Evolutionary conservation across 2,888 invertebrate genomes (phyloP).

Genomic region (Ophioninae sp.): DNA sequence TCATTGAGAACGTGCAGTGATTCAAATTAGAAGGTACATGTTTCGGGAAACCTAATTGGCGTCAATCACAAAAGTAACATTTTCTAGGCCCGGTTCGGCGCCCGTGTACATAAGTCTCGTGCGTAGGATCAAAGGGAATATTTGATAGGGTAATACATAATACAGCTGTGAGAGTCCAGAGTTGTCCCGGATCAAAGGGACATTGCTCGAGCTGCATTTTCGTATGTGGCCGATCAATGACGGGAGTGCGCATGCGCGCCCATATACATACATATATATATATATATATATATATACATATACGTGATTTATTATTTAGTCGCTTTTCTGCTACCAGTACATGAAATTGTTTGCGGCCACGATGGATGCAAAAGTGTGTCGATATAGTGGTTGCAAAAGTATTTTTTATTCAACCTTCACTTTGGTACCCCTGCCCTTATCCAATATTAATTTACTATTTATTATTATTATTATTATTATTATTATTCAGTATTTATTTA

Average conservation of each 20-base stretch:
- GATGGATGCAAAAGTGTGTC: background rate
- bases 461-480: too few species aligned
- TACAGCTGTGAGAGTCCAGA: constrained; percentile 33
- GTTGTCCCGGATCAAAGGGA: constrained; percentile 41
- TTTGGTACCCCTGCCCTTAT: too few species aligned
- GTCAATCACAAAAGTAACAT: constrained; percentile 30
- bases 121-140: constrained; percentile 56
- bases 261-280: background rate
- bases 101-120: constrained; percentile 49
- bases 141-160: constrained; percentile 39
- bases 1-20: too few species aligned
- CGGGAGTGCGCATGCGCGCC: constrained; percentile 5
- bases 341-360: constrained; percentile 2
- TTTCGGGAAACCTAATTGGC: constrained; percentile 34
- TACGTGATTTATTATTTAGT: constrained; percentile 36
- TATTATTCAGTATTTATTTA: too few species aligned
- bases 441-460: too few species aligned
- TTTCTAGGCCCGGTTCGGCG: constrained; percentile 15
- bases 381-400: background rate
- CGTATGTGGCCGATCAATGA: constrained; percentile 41
- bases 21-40: background rate
- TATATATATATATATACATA: background rate
- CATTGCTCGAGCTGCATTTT: constrained; percentile 33
- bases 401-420: background rate
- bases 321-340: background rate